Evolutionary conservation across 2,797 vertebrate species (phyloP), one percentile per base, ranked within the genome.

Genomic region (Syncerus caffer): DNA sequence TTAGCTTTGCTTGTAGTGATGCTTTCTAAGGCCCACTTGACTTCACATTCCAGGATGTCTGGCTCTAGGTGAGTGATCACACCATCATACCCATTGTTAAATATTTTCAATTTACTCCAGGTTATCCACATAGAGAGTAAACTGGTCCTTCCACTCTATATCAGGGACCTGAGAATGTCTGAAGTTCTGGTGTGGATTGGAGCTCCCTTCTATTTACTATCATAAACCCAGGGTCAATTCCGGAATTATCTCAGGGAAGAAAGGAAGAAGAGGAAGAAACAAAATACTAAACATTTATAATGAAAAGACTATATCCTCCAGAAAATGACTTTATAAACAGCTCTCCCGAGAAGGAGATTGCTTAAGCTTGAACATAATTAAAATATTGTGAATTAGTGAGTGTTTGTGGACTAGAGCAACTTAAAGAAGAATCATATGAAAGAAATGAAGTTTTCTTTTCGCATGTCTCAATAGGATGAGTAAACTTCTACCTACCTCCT

Each of bases 381-480:
- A 78, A 62, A 47, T 85, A 51, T 55, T 85, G 55, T 51, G 23
- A 86, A 19, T 50, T 60, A 79, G n/a, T 29, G 27, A 76, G 4
- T 74, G 23, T 85, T 34, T 83, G 57, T 38, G n/a, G 1, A 9
- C 11, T 53, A 57, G 50, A 21, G 5, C 29, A 90, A 53, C 51
- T 51, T 58, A 87, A 85, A 87, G 42, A 93, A 50, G 29, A 87
- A 79, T 87, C 15, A 31, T 58, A 19, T 84, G 23, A 71, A 12
- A 88, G 45, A 85, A 90, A 86, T 62, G 88, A 83, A 82, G 50
- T 76, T 88, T 85, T 95, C 19, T 83, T 95, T 89, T 82, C 16
- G 29, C 2, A n/a, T 47, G 19, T 58, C 34, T 16, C n/a, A 58
- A 78, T 6, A 93, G 50, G 15, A 27, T 50, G 74, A 85, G 42